Evolutionary conservation across 2,797 vertebrate genomes (phyloP).

Genomic region (Masticophis lateralis): DNA sequence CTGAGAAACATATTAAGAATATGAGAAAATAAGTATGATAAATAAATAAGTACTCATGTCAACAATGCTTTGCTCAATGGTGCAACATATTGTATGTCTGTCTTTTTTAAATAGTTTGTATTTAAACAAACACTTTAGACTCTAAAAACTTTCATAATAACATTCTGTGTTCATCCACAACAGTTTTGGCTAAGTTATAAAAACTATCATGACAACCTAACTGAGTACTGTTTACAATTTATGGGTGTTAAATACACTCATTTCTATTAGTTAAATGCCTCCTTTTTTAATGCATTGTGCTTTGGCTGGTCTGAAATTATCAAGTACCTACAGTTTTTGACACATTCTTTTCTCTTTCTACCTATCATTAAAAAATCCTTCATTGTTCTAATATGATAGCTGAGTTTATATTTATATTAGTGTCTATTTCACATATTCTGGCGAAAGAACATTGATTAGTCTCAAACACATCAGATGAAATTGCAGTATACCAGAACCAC

Average conservation of each 20-base stretch:
- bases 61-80: background rate
- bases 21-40: background rate
- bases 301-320: background rate
- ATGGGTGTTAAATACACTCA: slow-evolving; percentile 5
- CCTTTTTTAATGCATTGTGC: background rate
- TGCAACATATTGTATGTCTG: background rate
- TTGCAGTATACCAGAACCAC: slow-evolving; percentile 36
- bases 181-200: slow-evolving; percentile 26
- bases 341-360: background rate
- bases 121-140: slow-evolving; percentile 7
- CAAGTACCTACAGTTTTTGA: background rate
- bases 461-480: background rate
- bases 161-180: slow-evolving; percentile 9
- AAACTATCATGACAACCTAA: slow-evolving; percentile 49
- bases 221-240: slow-evolving; percentile 54
- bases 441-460: background rate
- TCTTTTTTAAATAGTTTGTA: background rate
- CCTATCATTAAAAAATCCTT: background rate
- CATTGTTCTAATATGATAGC: background rate
- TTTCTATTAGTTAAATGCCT: background rate
- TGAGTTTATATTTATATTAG: background rate
- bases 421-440: background rate
- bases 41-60: background rate
- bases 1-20: background rate
- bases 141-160: slow-evolving; percentile 8